Evolutionary conservation across 2,888 invertebrate genomes (phyloP).

Genomic region (Diaprepes abbreviatus): DNA sequence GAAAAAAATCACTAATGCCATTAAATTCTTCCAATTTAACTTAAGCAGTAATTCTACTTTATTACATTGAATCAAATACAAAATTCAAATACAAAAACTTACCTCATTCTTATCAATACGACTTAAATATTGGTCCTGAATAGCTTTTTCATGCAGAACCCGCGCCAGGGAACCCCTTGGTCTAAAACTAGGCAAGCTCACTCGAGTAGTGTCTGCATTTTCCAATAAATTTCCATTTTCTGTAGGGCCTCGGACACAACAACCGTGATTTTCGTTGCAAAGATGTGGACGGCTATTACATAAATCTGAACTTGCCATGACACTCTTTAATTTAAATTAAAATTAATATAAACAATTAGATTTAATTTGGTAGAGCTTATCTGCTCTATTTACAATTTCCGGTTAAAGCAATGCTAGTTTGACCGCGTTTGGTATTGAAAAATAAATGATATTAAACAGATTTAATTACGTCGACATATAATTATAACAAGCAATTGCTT

Average conservation of each 20-base stretch:
- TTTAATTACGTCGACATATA: too few relatives aligned
- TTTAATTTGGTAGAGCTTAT: too few relatives aligned
- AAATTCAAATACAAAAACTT: slow-evolving; percentile 60
- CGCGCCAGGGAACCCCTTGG: slow-evolving; percentile 81
- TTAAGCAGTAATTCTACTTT: too few relatives aligned
- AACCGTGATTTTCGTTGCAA: slow-evolving; percentile 39
- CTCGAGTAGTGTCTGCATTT: slow-evolving; percentile 7
- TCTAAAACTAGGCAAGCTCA: slow-evolving; percentile 67
- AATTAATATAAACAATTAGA: too few relatives aligned
- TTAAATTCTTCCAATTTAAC: too few relatives aligned
- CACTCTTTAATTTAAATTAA: background rate
- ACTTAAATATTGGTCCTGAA: slow-evolving; percentile 77
- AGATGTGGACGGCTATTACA: slow-evolving; percentile 24
- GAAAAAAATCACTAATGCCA: too few relatives aligned
- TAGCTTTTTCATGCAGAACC: slow-evolving; percentile 80
- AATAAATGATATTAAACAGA: too few relatives aligned
- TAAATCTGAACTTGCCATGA: slow-evolving; percentile 2
- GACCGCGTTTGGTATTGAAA: too few relatives aligned
- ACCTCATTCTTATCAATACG: slow-evolving; percentile 80
- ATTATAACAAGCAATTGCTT: too few relatives aligned
- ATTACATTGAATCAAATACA: too few relatives aligned
- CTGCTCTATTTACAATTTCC: too few relatives aligned
- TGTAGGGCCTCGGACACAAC: slow-evolving; percentile 1
- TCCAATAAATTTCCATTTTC: slow-evolving; percentile 36
- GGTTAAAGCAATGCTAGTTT: too few relatives aligned